Base-by-base conservation (phyloP, 2,113 vertebrate genomes). In the Dolichotis patagonum region DNA sequence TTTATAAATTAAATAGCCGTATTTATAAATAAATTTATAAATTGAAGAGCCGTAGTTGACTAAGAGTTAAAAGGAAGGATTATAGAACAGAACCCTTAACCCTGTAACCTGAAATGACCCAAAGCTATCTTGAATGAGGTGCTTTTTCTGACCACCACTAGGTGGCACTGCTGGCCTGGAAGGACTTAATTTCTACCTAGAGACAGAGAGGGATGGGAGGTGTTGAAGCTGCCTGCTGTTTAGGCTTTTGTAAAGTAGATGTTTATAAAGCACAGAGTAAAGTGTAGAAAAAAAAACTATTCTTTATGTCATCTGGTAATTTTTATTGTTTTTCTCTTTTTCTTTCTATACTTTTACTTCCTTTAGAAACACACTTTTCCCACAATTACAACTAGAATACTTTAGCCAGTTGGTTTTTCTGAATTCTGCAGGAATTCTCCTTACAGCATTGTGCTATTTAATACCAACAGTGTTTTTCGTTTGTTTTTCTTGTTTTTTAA, bases 291-390 rank as follows among this genome's bases (percentile, higher is more conserved):
- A 52, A 92, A 85, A 32, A 90, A 94, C 75, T 49, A 11, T 97
- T 95, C 93, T 24, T 43, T 67, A 96, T 96, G 97, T 98, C 97
- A 75, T 98, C 97, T 99, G 98, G 98, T 99, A 96, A 89, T 90
- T 98, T 98, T 97, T 98, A 80, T 95, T 97, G 32, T 92, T 85
- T 97, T 97, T 93, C 62, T 82, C 69, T 98, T 97, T 98, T 95
- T 98, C 85, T 98, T 97, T 98, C 91, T 97, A 22, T 98, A 97
- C 93, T 92, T 98, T 80, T 98, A 98, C 97, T 97, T 98, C 97
- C 98, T 98, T 98, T 98, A 98, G 97, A 98, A 97, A 97, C 98
- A 98, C 95, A 97, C 97, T 95, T 94, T 93, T 96, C 75, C 43
- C 30, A 77, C 35, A 88, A 16, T 90, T 65, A 13, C 32, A 80